Base-by-base conservation (phyloP, 2,888 invertebrate genomes). In the Petrophora chlorosata region DNA sequence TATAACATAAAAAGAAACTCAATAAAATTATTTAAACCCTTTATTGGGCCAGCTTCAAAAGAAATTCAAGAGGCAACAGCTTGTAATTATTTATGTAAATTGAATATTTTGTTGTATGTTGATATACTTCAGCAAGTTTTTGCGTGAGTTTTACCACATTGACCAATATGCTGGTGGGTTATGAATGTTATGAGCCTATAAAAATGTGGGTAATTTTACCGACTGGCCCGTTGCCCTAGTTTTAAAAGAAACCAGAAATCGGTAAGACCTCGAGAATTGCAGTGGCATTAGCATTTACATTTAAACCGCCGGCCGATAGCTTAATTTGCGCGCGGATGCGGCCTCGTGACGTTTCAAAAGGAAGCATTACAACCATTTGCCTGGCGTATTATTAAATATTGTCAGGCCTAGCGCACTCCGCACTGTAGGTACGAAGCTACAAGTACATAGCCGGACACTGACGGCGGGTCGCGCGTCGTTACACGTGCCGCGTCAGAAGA, bases 241-340 rank as follows among this genome's bases (percentile, higher is more conserved):
- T 64, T 46, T 52, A 50, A 56, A 54, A 42, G 55, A 63, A 64
- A 67, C 60, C 70, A 66, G 65, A 73, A 70, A 66, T 66, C 61
- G 48, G 56, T 67, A 52, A 65, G 59, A 55, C 66, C 67, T 71
- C 64, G 61, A 44, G 48, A 63, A 66, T 67, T 63, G 63, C 55
- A 58, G 52, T 51, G 60, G 65, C 55, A 76, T 73, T 76, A 71
- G 59, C 68, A 73, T 73, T 73, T 67, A 59, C 68, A 73, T 73
- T 73, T 67, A 63, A 65, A 68, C 63, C 55, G 63, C 63, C 56
- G 63, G n/a, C 46, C 25, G 30, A 52, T 51, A 15, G 46, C 56
- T 53, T 61, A 53, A 56, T 68, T 69, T 65, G 43, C 58, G 64
- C 72, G 63, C 64, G 71, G 70, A 73, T 64, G 59, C 65, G 67